phyloP scores from a whole-genome alignment of 2,113 vertebrate genomes.

The Nasalis larvatus region DNA sequence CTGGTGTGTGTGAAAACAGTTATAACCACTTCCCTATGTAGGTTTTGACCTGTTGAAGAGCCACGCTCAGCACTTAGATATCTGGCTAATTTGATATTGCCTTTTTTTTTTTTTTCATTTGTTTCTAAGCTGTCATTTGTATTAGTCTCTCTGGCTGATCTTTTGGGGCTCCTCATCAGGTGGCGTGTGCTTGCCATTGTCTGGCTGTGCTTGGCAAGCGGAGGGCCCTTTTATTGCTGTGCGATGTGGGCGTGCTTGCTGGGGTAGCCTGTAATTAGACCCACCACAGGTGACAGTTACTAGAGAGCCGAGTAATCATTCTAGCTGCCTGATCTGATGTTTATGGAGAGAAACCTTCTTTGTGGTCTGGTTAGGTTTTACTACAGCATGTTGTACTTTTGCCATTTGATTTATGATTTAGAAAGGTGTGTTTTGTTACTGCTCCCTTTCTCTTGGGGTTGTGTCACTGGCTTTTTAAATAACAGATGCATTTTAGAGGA shows the following conservation, averaged over 20 bases:
- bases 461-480: background rate
- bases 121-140: constrained; percentile 85
- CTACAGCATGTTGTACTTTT: constrained; percentile 56
- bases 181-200: constrained; percentile 80
- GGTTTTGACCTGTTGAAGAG: constrained; percentile 75
- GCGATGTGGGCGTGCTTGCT: constrained; percentile 86
- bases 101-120: constrained; percentile 60
- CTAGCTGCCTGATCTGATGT: constrained; percentile 88
- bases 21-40: background rate
- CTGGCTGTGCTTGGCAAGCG: constrained; percentile 83
- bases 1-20: background rate
- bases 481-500: background rate
- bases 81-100: constrained; percentile 73
- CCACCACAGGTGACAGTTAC: constrained; percentile 91
- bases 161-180: constrained; percentile 82
- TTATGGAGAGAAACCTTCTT: constrained; percentile 85
- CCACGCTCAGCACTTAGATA: constrained; percentile 31
- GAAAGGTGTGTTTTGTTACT: constrained; percentile 14
- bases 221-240: constrained; percentile 85
- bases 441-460: background rate
- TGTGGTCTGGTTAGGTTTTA: constrained; percentile 85
- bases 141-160: constrained; percentile 85
- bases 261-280: constrained; percentile 93
- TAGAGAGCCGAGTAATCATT: constrained; percentile 89
- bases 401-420: constrained; percentile 68